Conservation (phyloP, 2,113 vertebrate species). For the Lutjanus erythropterus region DNA sequence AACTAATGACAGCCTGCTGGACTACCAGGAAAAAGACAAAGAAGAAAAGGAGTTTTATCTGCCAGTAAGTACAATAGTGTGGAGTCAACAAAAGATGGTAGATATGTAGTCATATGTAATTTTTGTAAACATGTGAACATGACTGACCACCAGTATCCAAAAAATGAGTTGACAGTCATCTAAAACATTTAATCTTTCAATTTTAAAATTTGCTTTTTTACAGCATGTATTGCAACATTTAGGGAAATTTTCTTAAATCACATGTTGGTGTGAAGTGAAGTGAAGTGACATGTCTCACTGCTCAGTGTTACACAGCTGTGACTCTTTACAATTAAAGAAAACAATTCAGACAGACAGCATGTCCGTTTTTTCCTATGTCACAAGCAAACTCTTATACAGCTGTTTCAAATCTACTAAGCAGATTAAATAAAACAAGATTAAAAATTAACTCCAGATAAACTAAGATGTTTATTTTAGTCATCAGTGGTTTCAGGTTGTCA, state of each 20-base stretch:
- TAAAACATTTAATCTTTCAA: no score
- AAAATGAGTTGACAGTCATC: background rate
- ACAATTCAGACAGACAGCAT: background rate
- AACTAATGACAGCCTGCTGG: conserved; percentile 86
- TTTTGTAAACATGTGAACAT: background rate
- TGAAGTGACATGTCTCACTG: background rate
- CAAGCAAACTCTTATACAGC: background rate
- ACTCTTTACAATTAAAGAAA: background rate
- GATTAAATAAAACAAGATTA: background rate
- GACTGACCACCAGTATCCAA: background rate
- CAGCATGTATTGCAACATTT: no score
- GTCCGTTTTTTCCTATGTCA: background rate
- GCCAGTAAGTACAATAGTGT: conserved; percentile 87
- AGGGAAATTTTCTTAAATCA: background rate
- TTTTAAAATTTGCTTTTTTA: no score
- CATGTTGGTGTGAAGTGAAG: background rate
- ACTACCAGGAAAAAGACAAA: conserved; percentile 31
- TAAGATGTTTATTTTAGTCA: background rate
- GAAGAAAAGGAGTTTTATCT: conserved; percentile 90
- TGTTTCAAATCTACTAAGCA: background rate
- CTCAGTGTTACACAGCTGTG: background rate
- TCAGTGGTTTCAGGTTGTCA: background rate
- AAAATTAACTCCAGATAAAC: background rate
- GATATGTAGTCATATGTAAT: background rate
- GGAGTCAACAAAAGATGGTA: background rate